These are phyloP conservation scores for Corydoras maculifer DNA, from an alignment of 2,113 vertebrate genomes.

Conservation along the genomic window DNA sequence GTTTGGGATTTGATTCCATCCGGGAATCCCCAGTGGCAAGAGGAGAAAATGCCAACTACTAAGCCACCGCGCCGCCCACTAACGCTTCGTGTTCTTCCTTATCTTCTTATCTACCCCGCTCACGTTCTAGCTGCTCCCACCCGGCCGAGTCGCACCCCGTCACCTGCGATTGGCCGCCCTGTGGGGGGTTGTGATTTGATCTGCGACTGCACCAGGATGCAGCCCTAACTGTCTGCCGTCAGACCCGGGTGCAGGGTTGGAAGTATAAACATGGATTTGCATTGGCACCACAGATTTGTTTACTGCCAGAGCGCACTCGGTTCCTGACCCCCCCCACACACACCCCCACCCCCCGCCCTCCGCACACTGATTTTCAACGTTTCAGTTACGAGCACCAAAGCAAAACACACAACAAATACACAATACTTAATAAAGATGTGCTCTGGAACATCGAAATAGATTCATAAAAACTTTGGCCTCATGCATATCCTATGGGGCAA, in stretches of 20 bases:
- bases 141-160: slow-evolving; percentile 33
- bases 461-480: background rate
- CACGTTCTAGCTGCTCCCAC: too few species aligned
- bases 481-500: too few species aligned
- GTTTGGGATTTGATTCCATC: too few species aligned
- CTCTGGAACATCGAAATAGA: background rate
- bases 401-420: too few species aligned
- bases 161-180: slow-evolving; percentile 39
- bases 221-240: slow-evolving; percentile 55
- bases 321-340: too few species aligned
- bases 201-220: slow-evolving; percentile 44
- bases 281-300: slow-evolving; percentile 73
- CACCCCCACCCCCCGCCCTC: background rate
- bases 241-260: slow-evolving; percentile 48
- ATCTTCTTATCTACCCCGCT: too few species aligned
- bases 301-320: slow-evolving; percentile 38
- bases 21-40: too few species aligned
- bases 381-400: background rate
- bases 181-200: slow-evolving; percentile 66
- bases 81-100: too few species aligned
- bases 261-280: slow-evolving; percentile 62
- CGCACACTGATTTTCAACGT: background rate
- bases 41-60: too few species aligned
- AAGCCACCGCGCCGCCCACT: too few species aligned
- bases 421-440: too few species aligned